Percentiles rank a stretch among this genome's conserved stretches.
Conservation (phyloP, 2,888 invertebrate genomes). For the Lottia gigantea region DNA sequence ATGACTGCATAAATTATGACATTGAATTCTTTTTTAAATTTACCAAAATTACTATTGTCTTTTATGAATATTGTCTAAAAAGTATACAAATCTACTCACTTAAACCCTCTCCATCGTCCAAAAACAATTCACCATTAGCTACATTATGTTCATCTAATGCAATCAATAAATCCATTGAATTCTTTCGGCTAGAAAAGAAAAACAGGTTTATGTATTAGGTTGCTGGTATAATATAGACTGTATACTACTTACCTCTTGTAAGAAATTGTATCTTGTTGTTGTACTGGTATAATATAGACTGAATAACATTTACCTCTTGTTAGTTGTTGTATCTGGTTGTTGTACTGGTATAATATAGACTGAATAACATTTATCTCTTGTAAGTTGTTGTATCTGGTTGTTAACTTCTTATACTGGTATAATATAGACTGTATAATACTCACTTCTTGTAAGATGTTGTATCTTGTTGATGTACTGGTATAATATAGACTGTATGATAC, state of each 20-base stretch:
- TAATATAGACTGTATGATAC: neutral
- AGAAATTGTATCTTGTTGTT: constrained; percentile 17
- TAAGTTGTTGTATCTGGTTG: constrained; percentile 46
- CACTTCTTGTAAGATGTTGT: too few relatives aligned
- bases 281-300: constrained; percentile 10
- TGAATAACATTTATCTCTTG: constrained; percentile 33
- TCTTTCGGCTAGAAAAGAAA: constrained; percentile 70
- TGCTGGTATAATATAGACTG: neutral
- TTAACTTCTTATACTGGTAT: too few relatives aligned
- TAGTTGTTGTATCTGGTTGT: constrained; percentile 46
- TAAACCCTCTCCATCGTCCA: constrained; percentile 84
- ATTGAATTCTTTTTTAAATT: too few relatives aligned
- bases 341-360: constrained; percentile 39
- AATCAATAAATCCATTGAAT: constrained; percentile 75
- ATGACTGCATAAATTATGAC: too few relatives aligned
- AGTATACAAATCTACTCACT: constrained; percentile 47
- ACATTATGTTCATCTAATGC: constrained; percentile 71
- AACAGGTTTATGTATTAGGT: neutral
- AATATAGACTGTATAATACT: too few relatives aligned
- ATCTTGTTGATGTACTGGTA: too few relatives aligned
- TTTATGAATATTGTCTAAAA: neutral
- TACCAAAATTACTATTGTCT: neutral
- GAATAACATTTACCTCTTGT: constrained; percentile 34
- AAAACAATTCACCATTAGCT: constrained; percentile 78
- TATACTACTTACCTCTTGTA: neutral